phyloP scores from a whole-genome alignment of 2,797 vertebrate species.

The Brachymystax lenok region DNA sequence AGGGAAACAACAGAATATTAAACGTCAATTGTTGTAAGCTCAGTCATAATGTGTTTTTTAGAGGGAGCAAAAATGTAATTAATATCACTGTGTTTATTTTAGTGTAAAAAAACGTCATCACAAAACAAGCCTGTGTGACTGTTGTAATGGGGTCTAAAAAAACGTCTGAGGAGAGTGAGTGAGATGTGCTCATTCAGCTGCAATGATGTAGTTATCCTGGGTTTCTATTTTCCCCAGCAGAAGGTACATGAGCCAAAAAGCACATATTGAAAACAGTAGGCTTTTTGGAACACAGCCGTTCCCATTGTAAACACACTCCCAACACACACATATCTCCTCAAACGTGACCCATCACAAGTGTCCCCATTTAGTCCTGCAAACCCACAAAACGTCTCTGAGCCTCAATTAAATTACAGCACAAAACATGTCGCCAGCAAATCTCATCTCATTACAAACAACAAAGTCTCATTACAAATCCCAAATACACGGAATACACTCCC shows the following conservation, averaged over 20 bases:
- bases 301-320: conserved; percentile 24
- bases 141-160: conserved; percentile 23
- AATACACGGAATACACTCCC: conserved; percentile 78
- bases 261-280: conserved; percentile 53
- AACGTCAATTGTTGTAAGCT: neutral
- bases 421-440: conserved; percentile 87
- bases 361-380: conserved; percentile 22
- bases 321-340: conserved; percentile 13
- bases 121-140: conserved; percentile 9
- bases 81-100: neutral
- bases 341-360: conserved; percentile 23
- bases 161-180: conserved; percentile 5
- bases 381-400: conserved; percentile 60
- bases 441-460: conserved; percentile 87
- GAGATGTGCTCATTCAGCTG: conserved; percentile 33
- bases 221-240: conserved; percentile 39
- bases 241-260: conserved; percentile 40
- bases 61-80: conserved; percentile 15
- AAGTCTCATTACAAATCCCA: conserved; percentile 78
- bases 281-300: conserved; percentile 39
- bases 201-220: conserved; percentile 29
- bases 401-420: conserved; percentile 84
- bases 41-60: neutral
- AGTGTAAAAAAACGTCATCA: neutral
- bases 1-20: neutral